Conservation (phyloP, 2,888 invertebrate species). For the Oxycera nigricornis region DNA sequence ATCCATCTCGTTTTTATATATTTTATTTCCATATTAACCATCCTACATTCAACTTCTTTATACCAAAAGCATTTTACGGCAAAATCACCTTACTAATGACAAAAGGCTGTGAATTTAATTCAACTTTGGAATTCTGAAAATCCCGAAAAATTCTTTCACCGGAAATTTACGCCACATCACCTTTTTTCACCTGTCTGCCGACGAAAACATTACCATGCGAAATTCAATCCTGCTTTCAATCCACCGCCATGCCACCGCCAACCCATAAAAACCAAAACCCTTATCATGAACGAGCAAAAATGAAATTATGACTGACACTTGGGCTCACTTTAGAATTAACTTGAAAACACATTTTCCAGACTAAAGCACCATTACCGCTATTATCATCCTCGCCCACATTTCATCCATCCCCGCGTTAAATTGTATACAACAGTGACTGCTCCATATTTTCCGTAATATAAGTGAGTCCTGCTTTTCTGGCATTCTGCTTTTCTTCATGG, state of each 20-base stretch:
- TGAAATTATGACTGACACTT: conserved; percentile 3
- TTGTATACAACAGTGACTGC: neutral
- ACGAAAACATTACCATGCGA: neutral
- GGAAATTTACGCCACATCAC: neutral
- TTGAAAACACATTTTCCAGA: neutral
- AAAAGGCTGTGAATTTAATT: too few species aligned
- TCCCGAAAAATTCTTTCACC: neutral
- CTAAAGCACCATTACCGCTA: neutral
- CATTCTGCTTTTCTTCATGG: too few species aligned
- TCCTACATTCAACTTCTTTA: too few species aligned
- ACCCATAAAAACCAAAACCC: neutral
- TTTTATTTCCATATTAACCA: too few species aligned
- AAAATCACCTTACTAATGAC: too few species aligned
- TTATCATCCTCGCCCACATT: neutral
- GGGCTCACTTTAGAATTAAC: neutral
- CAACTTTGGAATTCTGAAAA: too few species aligned
- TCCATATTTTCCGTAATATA: neutral
- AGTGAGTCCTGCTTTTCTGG: too few species aligned
- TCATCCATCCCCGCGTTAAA: neutral
- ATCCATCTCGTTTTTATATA: too few species aligned
- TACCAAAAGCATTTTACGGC: too few species aligned
- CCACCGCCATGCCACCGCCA: neutral
- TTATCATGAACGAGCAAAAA: neutral
- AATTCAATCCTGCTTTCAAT: neutral
- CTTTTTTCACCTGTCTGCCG: neutral